These are phyloP conservation scores for Meloidogyne exigua DNA, from an alignment of 1,140 invertebrate species.

Conservation along the genomic window DNA sequence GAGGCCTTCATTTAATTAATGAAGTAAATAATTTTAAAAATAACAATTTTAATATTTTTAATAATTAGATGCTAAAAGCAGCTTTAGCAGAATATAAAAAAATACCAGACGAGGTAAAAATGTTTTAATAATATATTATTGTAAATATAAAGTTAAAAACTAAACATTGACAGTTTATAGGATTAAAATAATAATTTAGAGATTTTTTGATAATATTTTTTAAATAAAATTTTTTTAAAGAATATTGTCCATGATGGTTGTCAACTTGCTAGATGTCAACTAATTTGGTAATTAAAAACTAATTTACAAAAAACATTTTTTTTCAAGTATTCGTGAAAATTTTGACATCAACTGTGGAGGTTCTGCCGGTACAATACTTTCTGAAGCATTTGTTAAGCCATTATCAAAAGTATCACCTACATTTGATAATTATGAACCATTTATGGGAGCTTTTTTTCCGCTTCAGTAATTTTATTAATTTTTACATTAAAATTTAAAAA, in stretches of 20 bases:
- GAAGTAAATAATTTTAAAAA: neutral
- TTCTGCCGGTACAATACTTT: conserved; percentile 29
- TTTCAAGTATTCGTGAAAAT: conserved; percentile 16
- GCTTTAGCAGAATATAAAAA: neutral
- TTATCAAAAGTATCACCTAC: conserved; percentile 20
- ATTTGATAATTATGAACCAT: conserved; percentile 13
- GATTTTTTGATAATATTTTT: neutral
- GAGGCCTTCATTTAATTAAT: neutral
- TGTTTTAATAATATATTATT: too few relatives aligned
- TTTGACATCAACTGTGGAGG: conserved; percentile 21
- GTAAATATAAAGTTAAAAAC: too few relatives aligned
- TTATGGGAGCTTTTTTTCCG: conserved; percentile 31
- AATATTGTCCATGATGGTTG: conserved; percentile 28
- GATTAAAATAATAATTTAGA: too few relatives aligned
- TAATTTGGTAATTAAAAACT: conserved; percentile 17
- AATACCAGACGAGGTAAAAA: neutral
- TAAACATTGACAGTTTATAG: too few relatives aligned
- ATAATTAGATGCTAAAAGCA: neutral
- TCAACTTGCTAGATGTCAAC: conserved; percentile 21
- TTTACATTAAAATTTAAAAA: too few relatives aligned
- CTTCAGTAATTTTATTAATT: conserved; percentile 16
- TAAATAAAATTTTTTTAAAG: neutral
- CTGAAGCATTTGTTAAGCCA: conserved; percentile 34
- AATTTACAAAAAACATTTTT: neutral
- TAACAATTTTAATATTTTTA: neutral